Percentiles rank a stretch among this genome's conserved stretches.
phyloP scores from a whole-genome alignment of 2,113 vertebrate genomes.

The Barnardius zonarius region DNA sequence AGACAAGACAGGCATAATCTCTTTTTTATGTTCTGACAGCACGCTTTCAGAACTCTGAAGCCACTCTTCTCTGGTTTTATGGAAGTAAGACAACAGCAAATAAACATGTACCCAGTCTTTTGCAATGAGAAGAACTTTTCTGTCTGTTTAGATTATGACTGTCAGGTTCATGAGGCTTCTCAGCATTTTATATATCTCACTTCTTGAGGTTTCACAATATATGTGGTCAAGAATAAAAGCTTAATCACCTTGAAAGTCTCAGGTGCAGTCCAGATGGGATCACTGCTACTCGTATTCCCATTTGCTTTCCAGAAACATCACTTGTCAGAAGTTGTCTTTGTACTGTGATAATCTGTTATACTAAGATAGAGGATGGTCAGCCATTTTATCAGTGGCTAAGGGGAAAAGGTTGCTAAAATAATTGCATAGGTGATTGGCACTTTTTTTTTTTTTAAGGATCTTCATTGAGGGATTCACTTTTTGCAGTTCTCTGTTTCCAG shows the following conservation, averaged over 20 bases:
- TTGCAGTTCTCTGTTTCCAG: not conserved
- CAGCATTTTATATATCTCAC: not conserved
- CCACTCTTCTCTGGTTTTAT: not conserved
- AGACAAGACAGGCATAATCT: not conserved
- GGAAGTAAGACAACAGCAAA: not conserved
- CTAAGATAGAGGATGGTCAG: not conserved
- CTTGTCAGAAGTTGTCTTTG: not conserved
- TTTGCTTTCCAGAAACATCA: not conserved
- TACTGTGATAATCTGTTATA: not conserved
- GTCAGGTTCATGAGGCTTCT: not conserved
- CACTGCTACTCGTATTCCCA: not conserved
- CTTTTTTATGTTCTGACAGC: not conserved
- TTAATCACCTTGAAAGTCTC: not conserved
- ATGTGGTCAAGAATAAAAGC: not conserved
- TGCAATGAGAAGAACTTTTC: not conserved
- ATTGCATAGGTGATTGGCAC: not conserved
- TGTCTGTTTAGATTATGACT: not conserved
- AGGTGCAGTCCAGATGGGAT: not conserved
- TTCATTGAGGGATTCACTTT: not conserved
- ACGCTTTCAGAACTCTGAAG: not conserved
- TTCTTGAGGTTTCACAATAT: not conserved
- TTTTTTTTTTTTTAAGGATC: not conserved
- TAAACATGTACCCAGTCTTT: not conserved
- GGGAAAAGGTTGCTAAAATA: not conserved
- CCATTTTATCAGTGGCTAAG: not conserved